These are phyloP conservation scores for Cinclus mexicanus DNA, from an alignment of 2,113 vertebrate species.

Conservation along the genomic window DNA sequence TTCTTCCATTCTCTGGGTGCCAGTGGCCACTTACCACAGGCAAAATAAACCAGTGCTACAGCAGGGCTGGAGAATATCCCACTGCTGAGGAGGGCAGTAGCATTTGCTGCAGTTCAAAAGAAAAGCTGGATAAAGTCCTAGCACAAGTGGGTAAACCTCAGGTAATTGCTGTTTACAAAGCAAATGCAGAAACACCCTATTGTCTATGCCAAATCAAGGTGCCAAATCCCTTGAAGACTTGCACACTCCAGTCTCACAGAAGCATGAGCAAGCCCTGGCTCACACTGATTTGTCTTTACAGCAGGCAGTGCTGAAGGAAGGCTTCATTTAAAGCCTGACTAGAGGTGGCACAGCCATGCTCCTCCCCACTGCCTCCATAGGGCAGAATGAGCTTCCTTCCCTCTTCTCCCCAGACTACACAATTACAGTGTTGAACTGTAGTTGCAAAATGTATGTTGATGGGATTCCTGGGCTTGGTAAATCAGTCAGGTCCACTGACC, in stretches of 20 bases:
- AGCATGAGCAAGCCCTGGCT: neutral
- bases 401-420: neutral
- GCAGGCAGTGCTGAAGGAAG: neutral
- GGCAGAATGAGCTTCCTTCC: neutral
- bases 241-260: neutral
- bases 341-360: neutral
- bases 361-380: neutral
- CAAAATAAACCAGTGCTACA: neutral
- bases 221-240: neutral
- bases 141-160: neutral
- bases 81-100: neutral
- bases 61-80: neutral
- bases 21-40: neutral
- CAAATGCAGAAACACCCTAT: neutral
- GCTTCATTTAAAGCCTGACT: neutral
- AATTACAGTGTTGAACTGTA: neutral
- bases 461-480: neutral
- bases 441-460: accelerated
- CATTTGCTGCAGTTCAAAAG: neutral
- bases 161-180: neutral
- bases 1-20: neutral
- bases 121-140: neutral
- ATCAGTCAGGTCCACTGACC: neutral
- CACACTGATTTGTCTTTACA: neutral
- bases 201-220: neutral